Conservation (phyloP, 2,113 vertebrate species). For the Steatornis caripensis region DNA sequence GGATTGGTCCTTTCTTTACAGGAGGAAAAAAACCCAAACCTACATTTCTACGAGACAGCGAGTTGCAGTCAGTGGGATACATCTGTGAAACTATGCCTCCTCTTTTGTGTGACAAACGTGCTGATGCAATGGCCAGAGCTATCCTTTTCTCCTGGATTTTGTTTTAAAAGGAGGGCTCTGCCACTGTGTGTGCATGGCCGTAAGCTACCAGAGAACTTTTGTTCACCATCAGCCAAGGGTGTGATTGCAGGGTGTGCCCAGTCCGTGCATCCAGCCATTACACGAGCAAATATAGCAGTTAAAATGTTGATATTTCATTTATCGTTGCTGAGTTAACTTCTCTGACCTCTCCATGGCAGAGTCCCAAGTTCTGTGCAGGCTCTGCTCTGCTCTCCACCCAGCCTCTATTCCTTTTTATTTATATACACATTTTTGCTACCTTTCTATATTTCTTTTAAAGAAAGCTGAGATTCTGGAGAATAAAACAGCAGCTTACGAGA, state of each 20-base stretch:
- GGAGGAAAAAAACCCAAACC: neutral
- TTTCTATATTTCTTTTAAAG: neutral
- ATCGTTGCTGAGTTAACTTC: neutral
- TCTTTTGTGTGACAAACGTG: neutral
- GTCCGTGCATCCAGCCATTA: neutral
- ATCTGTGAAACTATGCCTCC: neutral
- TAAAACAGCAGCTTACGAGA: neutral
- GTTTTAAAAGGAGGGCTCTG: neutral
- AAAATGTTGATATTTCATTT: neutral
- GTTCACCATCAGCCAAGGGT: rapidly evolving
- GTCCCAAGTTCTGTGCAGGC: neutral
- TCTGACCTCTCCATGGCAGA: neutral
- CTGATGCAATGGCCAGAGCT: neutral
- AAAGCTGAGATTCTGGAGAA: neutral
- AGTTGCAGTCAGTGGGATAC: neutral
- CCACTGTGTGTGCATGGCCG: rapidly evolving
- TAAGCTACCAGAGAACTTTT: neutral
- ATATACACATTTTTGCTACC: neutral
- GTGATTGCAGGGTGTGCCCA: neutral
- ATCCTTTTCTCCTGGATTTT: neutral
- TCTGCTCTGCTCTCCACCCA: neutral
- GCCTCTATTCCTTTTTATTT: neutral
- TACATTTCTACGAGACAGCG: neutral
- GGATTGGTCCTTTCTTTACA: neutral
- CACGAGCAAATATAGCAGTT: neutral